Base-by-base conservation (phyloP, 2,113 vertebrate species). In the Chunga burmeisteri region DNA sequence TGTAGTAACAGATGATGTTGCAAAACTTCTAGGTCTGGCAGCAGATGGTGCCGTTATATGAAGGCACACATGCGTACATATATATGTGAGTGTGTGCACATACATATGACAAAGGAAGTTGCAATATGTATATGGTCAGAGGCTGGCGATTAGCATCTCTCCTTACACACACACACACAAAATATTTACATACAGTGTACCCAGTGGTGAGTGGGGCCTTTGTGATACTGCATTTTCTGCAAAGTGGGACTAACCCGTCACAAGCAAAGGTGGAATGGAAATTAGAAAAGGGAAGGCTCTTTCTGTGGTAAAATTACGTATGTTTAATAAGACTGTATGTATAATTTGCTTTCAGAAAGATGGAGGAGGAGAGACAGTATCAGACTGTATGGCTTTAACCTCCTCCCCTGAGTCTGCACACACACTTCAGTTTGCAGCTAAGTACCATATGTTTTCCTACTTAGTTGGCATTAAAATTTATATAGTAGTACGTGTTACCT, bases 401-500 rank as follows among this genome's bases (percentile, higher is more conserved):
- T 96, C n/a, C 55, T 94, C 91, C 89, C 93, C 86, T 79, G 91
- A 92, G 88, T 93, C 75, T 97, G 71, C 68, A 93, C 56, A 55
- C 61, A 49, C 65, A 79, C 86, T 97, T 95, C 63, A 93, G 89
- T 95, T 95, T 96, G 81, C 67, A 86, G 87, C 91, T 47, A 91
- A 96, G 94, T 91, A 79, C 83, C 91, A 83, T 97, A 93, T 98
- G 94, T 93, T 97, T 96, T 94, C 88, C 81, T 93, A 27, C 86
- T 90, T 92, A 84, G 90, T 50, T 97, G 91, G 34, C 94, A 96
- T 97, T 94, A 95, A 94, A 97, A 96, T 97, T 95, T 91, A 96
- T 95, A 83, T 40, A 83, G 67, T 72, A 56, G 46, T 96, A 78
- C 7, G 7, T 38, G 82, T 72, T 97, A 96, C 96, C 95, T 96